Evolutionary conservation across 2,888 invertebrate species (phyloP), one percentile per base, ranked within the genome.

Genomic region (Axea sp.): DNA sequence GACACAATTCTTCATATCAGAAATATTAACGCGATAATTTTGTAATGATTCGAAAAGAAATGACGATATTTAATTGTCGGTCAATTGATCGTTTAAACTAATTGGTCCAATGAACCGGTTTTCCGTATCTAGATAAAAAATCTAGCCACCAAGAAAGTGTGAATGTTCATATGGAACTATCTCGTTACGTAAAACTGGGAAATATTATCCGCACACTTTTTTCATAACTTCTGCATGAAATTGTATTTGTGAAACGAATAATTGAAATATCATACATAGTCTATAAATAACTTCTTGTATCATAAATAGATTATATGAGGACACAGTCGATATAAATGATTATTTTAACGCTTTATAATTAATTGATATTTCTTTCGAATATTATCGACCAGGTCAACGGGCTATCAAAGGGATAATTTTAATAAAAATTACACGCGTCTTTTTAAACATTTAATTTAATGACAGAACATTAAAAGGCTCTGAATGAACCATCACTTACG

Each of bases 61-160:
- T 75, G 75, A 75, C 75, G 69, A 69, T 62, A 67, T 71, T 75
- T 71, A 65, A 71, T 75, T 65, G 60, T 71, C 60, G 51, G 60
- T 65, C 71, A 67, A 75, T 75, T 71, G 69, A 45, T 30, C 75
- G 59, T 71, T 71, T 71, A 75, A 75, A 75, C 74, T 75, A 75
- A 75, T 75, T 75, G 69, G 74, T 37, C 60, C 60, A 60, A 65
- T 65, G 60, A 75, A 75, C 74, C 69, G 74, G 74, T 75, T 75
- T 69, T 31, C 47, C 31, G 53, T 51, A 30, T 12, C 5, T 30
- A 17, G 43, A 49, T 64, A 74, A 74, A 69, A 71, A 74, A 31
- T 45, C 45, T 59, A 59, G 64, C 59, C 74, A 59, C 59, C 39
- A 68, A 53, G 74, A 69, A 74, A 74, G 74, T 74, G 74, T 74